Base-by-base conservation (phyloP, 2,888 invertebrate species). In the Scotopteryx bipunctaria region DNA sequence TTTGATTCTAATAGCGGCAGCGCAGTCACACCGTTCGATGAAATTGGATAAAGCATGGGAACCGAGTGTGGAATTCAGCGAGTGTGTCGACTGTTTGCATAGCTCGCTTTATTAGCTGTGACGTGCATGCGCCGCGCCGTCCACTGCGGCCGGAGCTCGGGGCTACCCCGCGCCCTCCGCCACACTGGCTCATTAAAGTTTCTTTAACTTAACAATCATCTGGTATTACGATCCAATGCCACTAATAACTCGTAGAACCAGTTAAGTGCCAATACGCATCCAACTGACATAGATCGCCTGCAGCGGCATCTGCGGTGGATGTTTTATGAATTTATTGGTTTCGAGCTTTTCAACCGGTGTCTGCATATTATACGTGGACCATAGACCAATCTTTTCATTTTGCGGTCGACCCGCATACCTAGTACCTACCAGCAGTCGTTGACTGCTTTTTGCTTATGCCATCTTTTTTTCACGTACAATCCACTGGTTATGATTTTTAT, bases 1-100 rank as follows among this genome's bases (percentile, higher is more conserved):
- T 88, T 85, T 76, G 73, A 73, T 76, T 78, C 75, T 83, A 78
- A 81, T 75, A 78, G 74, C 75, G 71, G 71, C n/a, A n/a, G n/a
- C 76, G 73, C 77, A 78, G 73, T 78, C 79, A 70, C 77, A 79
- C 75, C 73, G 79, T 78, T 82, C 81, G 78, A 77, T 87, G 88
- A 86, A 89, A 88, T 87, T 79, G 86, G 86, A 89, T 87, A 87
- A 84, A 85, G 81, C 86, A 81, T 89, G 89, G 87, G 90, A 89
- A 89, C 85, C 66, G 68, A 73, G 71, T 64, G 73, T 69, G 87
- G 88, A 87, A 86, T 86, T 81, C 82, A 81, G 78, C 77, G 76
- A 71, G 74, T 78, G 76, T 76, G 73, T 71, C 73, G 76, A 75
- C 76, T 84, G 84, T 87, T 87, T 83, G 87, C 86, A 88, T 89